These are phyloP conservation scores for Heteromormyrus szaboi DNA, from an alignment of 2,797 vertebrate species.

Conservation along the genomic window DNA sequence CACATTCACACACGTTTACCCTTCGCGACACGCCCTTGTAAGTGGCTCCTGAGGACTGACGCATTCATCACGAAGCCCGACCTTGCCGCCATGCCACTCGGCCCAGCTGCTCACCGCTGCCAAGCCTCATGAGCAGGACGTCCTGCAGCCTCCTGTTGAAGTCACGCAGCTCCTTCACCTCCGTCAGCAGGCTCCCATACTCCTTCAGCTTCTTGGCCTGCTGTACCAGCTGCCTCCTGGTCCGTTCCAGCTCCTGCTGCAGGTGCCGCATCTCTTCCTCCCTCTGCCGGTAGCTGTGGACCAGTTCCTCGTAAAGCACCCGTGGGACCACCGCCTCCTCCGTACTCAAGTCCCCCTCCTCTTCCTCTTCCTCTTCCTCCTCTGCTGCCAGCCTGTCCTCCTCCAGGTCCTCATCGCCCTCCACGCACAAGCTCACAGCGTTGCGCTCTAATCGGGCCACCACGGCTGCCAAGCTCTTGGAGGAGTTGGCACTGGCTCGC, in stretches of 20 bases:
- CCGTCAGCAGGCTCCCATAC: conserved; percentile 88
- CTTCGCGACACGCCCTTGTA: background rate
- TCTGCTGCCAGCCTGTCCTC: conserved; percentile 66
- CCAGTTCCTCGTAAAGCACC: conserved; percentile 90
- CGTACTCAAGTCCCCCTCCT: conserved; percentile 65
- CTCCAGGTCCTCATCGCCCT: conserved; percentile 75
- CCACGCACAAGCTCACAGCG: conserved; percentile 71
- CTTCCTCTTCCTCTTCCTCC: conserved; percentile 64
- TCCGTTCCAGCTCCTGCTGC: conserved; percentile 94
- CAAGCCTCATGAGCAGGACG: conserved; percentile 90
- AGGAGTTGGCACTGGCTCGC: conserved; percentile 63
- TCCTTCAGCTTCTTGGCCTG: conserved; percentile 98
- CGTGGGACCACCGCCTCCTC: conserved; percentile 75
- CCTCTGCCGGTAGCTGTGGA: conserved; percentile 93
- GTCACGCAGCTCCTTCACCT: conserved; percentile 97
- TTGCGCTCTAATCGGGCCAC: conserved; percentile 93
- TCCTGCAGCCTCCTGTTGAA: conserved; percentile 97
- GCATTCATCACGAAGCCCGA: background rate
- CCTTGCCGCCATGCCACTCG: background rate
- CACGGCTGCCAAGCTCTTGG: conserved; percentile 93
- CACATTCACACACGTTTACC: background rate
- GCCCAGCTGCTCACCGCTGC: conserved; percentile 77
- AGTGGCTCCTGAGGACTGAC: background rate
- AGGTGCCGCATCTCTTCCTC: conserved; percentile 96
- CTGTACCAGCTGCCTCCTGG: conserved; percentile 93